Conservation (phyloP, 2,113 vertebrate genomes). For the Cervus canadensis region DNA sequence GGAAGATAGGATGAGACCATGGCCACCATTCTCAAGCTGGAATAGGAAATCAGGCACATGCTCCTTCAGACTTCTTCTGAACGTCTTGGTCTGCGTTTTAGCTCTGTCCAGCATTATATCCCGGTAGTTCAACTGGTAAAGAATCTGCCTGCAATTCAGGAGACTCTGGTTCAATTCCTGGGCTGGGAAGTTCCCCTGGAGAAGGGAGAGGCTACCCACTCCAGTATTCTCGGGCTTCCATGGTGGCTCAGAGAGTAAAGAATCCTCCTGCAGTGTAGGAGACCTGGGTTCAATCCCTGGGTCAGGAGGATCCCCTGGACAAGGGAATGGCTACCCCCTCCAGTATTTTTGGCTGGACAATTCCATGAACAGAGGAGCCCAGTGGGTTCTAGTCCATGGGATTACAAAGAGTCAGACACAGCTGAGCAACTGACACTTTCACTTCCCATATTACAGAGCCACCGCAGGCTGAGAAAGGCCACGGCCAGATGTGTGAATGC, state of each 20-base stretch:
- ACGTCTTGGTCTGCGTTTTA: no score
- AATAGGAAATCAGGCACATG: neutral
- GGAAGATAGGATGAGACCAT: no score
- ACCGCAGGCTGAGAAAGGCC: neutral
- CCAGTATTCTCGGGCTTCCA: neutral
- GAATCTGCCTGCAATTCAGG: neutral
- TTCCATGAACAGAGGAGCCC: neutral
- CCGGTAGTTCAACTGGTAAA: neutral
- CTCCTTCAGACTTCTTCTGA: neutral
- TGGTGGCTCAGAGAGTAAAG: neutral
- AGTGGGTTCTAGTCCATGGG: neutral
- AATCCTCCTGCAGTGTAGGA: neutral
- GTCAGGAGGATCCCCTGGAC: neutral
- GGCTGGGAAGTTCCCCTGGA: neutral
- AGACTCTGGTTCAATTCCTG: neutral
- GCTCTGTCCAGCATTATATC: neutral
- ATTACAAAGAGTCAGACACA: neutral
- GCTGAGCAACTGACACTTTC: neutral
- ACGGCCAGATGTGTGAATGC: fast-evolving
- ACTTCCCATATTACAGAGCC: neutral
- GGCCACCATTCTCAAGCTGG: fast-evolving
- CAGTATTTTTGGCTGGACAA: neutral
- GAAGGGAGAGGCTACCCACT: neutral
- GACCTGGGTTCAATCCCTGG: neutral
- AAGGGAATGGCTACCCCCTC: neutral